These are phyloP conservation scores for Heptranchias perlo DNA, from an alignment of 2,113 vertebrate genomes.

Conservation along the genomic window DNA sequence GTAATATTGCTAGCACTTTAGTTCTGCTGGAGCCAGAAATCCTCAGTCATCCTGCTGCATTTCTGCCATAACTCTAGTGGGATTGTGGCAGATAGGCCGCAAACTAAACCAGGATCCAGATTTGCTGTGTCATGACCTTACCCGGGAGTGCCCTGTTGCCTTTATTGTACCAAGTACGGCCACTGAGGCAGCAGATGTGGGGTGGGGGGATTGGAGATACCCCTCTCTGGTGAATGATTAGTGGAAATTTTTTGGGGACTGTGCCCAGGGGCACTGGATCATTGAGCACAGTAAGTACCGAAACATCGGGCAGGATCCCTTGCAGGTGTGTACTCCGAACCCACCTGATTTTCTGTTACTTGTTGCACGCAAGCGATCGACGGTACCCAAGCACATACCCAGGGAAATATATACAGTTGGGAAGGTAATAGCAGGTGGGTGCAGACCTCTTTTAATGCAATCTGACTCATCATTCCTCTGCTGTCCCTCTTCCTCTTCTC, in stretches of 20 bases:
- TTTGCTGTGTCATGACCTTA: background rate
- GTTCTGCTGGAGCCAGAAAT: background rate
- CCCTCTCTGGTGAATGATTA: background rate
- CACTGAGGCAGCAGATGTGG: background rate
- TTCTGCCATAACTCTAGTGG: background rate
- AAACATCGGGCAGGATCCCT: background rate
- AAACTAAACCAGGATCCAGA: background rate
- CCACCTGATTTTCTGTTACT: background rate
- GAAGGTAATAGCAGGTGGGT: background rate
- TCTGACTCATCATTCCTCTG: background rate
- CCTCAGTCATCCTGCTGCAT: background rate
- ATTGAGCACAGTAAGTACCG: background rate
- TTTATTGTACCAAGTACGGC: background rate
- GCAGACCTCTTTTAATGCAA: background rate
- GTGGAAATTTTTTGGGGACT: background rate
- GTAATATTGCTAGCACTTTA: background rate
- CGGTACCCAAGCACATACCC: background rate
- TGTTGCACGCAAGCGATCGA: background rate
- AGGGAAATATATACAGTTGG: background rate
- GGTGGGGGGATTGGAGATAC: too few species aligned
- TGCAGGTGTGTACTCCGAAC: background rate
- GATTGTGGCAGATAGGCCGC: background rate
- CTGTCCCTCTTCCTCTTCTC: too few species aligned
- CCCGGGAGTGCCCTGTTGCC: background rate
- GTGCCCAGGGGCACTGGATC: background rate